Evolutionary conservation across 2,797 vertebrate genomes (phyloP).

Genomic region (Percopsis omiscomaycus): DNA sequence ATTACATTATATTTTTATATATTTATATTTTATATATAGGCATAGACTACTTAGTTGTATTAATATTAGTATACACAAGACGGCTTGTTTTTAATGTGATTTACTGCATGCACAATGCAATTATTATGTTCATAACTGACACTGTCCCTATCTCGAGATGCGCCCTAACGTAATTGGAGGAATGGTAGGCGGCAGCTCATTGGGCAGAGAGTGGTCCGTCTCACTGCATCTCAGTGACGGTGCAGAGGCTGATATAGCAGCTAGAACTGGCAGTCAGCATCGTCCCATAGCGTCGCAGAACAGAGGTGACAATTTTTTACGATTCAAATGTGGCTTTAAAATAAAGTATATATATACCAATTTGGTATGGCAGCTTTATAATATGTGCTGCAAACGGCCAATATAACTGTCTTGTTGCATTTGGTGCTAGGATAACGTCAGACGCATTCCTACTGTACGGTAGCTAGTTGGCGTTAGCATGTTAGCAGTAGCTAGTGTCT

Average conservation of each 20-base stretch:
- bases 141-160: neutral
- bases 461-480: constrained; percentile 56
- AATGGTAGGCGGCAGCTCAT: constrained; percentile 13
- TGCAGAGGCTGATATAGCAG: constrained; percentile 50
- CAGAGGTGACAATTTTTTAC: constrained; percentile 54
- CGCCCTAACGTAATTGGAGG: constrained; percentile 12
- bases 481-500: constrained; percentile 39
- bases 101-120: neutral
- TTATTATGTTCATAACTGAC: neutral
- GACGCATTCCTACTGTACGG: constrained; percentile 21
- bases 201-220: constrained; percentile 1
- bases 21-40: too few species aligned
- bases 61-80: neutral
- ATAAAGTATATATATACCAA: neutral
- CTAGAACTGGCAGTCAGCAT: constrained; percentile 59
- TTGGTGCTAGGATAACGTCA: constrained; percentile 21
- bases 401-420: constrained; percentile 4
- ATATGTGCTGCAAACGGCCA: constrained; percentile 1
- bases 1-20: too few species aligned
- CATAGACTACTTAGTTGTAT: too few species aligned
- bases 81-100: neutral
- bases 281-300: constrained; percentile 54
- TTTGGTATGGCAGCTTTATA: constrained; percentile 23
- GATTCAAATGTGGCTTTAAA: constrained; percentile 1
- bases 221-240: constrained; percentile 43